A percentile compares a stretch with the other conserved stretches of the same genome.
Evolutionary conservation across 2,797 vertebrate genomes (phyloP).

Genomic region (Catamblyrhynchus diadema): DNA sequence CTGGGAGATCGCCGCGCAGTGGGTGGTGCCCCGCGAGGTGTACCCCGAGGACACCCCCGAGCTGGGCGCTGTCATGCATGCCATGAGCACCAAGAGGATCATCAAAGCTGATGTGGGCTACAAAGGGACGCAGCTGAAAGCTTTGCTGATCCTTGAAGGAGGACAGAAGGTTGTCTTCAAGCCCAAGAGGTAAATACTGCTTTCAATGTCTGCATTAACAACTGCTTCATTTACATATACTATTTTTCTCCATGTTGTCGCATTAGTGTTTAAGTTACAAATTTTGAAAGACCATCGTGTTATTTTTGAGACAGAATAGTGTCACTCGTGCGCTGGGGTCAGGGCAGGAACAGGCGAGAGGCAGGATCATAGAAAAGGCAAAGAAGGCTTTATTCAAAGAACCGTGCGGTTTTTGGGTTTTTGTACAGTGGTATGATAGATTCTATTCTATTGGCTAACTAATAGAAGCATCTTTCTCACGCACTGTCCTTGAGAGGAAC

Average conservation of each 20-base stretch:
- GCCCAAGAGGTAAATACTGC: conserved; percentile 87
- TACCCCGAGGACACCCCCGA: conserved; percentile 96
- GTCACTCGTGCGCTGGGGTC: too few relatives aligned
- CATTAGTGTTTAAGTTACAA: not conserved
- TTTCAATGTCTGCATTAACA: not conserved
- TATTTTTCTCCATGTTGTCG: not conserved
- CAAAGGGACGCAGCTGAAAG: conserved; percentile 96
- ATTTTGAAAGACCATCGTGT: not conserved
- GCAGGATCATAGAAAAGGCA: too few relatives aligned
- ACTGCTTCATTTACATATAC: not conserved
- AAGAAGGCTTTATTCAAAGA: too few relatives aligned
- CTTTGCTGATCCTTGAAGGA: conserved; percentile 92
- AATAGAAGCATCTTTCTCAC: too few relatives aligned
- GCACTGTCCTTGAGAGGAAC: too few relatives aligned
- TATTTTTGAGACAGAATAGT: not conserved
- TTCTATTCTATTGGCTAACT: too few relatives aligned
- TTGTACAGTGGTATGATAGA: too few relatives aligned
- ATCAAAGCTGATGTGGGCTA: conserved; percentile 94
- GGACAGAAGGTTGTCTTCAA: conserved; percentile 99
- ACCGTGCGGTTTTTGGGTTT: too few relatives aligned
- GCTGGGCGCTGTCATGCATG: conserved; percentile 90
- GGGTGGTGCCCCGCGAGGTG: conserved; percentile 96
- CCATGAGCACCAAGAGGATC: conserved; percentile 87
- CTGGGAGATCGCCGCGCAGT: conserved; percentile 96
- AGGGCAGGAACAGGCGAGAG: too few relatives aligned